Evolutionary conservation across 2,797 vertebrate species (phyloP).

Genomic region (Petrocephalus schoutedeni): DNA sequence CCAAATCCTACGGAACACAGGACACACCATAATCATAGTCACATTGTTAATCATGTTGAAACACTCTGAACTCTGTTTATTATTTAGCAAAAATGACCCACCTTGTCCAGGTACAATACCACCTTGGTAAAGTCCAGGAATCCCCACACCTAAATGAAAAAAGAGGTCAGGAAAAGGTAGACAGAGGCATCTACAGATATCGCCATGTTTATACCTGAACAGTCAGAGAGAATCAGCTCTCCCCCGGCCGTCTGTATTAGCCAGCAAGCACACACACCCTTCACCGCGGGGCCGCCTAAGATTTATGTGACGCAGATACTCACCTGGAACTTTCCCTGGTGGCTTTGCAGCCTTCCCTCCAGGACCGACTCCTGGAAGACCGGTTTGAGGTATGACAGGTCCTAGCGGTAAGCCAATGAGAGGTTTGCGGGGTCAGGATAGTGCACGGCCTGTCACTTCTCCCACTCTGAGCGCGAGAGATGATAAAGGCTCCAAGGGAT

Average conservation of each 20-base stretch:
- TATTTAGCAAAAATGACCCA: conserved; percentile 40
- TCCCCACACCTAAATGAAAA: conserved; percentile 73
- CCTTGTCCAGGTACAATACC: conserved; percentile 82
- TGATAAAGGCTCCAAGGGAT: background rate
- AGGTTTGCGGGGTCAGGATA: background rate
- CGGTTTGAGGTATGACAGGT: conserved; percentile 74
- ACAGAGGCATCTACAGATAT: background rate
- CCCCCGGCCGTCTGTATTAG: background rate
- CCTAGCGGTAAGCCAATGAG: conserved; percentile 52
- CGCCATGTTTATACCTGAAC: background rate
- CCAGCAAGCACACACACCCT: background rate
- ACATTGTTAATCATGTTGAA: background rate
- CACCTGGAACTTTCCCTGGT: conserved; percentile 67
- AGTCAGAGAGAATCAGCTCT: background rate
- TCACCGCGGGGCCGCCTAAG: background rate
- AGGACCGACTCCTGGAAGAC: conserved; percentile 68
- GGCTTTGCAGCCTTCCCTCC: conserved; percentile 76
- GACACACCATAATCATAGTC: background rate
- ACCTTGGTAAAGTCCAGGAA: conserved; percentile 86
- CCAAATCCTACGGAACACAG: conserved; percentile 54
- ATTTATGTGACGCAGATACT: background rate
- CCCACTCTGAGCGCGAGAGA: background rate
- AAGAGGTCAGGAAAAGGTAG: conserved; percentile 16
- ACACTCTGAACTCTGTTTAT: background rate
- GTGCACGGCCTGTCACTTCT: background rate